Evolutionary conservation across 2,888 invertebrate species (phyloP).

Genomic region (Diarsia dahlii): DNA sequence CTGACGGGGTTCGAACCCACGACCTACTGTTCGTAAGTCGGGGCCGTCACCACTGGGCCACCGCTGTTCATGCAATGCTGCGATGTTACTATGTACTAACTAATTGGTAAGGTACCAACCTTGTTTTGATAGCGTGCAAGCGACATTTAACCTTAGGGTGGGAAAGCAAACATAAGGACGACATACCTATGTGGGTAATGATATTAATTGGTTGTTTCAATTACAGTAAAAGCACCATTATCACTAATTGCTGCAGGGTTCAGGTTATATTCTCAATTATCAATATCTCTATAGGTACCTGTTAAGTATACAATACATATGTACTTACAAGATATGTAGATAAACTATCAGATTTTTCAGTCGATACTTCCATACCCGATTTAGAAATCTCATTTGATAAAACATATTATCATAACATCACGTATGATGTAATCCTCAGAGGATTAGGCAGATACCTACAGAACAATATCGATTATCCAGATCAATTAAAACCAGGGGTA

Average conservation of each 20-base stretch:
- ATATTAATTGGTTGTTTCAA: slow-evolving; percentile 7
- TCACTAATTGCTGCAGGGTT: not conserved
- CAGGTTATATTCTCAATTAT: not conserved
- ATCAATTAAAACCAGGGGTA: too few relatives aligned
- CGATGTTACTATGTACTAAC: not conserved
- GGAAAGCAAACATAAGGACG: not conserved
- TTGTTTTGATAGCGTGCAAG: not conserved
- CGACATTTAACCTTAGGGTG: not conserved
- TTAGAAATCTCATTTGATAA: slow-evolving; percentile 10
- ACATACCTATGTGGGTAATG: not conserved
- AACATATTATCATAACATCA: not conserved
- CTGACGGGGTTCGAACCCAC: too few relatives aligned
- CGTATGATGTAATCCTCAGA: not conserved
- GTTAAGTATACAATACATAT: not conserved
- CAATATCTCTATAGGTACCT: not conserved
- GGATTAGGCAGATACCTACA: not conserved
- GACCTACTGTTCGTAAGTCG: too few relatives aligned
- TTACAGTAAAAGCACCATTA: slow-evolving; percentile 13
- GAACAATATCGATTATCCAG: too few relatives aligned
- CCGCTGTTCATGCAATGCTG: too few relatives aligned
- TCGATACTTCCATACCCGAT: not conserved
- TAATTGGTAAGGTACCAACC: too few relatives aligned
- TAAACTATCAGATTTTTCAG: slow-evolving; percentile 15
- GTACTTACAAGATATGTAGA: not conserved
- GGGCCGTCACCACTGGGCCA: too few relatives aligned